Evolutionary conservation across 2,888 invertebrate genomes (phyloP).

Genomic region (Aleiodes alternator): DNA sequence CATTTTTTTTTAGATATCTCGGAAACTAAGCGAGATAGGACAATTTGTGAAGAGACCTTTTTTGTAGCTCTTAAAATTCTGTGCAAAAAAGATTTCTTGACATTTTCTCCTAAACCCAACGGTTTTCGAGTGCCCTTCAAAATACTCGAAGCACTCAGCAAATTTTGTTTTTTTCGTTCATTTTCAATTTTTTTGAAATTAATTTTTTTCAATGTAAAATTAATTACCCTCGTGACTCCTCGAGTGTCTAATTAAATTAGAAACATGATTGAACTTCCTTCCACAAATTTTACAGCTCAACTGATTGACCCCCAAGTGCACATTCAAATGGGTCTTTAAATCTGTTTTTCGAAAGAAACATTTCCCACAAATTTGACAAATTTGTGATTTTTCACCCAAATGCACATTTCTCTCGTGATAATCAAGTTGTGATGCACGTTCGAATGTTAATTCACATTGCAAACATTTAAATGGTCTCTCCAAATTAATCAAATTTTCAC

Average conservation of each 20-base stretch:
- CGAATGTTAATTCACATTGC: conserved; percentile 67
- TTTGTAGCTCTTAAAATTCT: too few relatives aligned
- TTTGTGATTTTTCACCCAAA: conserved; percentile 68
- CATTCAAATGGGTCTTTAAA: conserved; percentile 73
- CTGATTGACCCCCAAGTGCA: conserved; percentile 73
- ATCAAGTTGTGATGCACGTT: conserved; percentile 69
- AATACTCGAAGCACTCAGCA: too few relatives aligned
- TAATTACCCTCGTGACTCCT: conserved; percentile 73
- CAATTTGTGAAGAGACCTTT: too few relatives aligned
- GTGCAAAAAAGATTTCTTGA: too few relatives aligned
- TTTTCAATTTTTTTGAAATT: too few relatives aligned
- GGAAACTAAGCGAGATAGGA: too few relatives aligned
- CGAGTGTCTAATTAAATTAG: conserved; percentile 72
- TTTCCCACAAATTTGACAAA: conserved; percentile 71
- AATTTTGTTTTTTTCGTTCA: too few relatives aligned
- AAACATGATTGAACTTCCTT: conserved; percentile 73
- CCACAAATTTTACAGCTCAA: conserved; percentile 74
- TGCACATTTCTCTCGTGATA: conserved; percentile 71
- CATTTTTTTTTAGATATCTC: too few relatives aligned
- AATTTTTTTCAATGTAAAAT: not conserved
- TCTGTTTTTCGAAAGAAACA: conserved; percentile 72
- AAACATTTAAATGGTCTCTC: conserved; percentile 64
- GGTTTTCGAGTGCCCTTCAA: too few relatives aligned
- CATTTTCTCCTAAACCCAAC: too few relatives aligned
- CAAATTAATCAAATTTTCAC: too few relatives aligned